Base-by-base conservation (phyloP, 2,888 invertebrate genomes). In the Sphaerophoria taeniata region DNA sequence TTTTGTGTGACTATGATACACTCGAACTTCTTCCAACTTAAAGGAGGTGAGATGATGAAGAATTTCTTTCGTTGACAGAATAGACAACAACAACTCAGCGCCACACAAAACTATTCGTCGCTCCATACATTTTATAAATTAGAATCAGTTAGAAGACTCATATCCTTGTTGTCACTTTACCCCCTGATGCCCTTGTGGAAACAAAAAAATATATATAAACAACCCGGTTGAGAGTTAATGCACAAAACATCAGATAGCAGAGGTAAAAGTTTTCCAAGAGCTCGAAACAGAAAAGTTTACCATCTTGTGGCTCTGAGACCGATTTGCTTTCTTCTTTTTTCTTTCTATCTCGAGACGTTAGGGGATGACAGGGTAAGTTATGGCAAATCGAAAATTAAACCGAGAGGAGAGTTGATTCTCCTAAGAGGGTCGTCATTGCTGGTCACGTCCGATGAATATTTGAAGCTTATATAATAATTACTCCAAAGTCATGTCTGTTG, bases 251-350 rank as follows among this genome's bases (percentile, higher is more conserved):
- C 16, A 45, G 14, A 58, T 9, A 33, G 60, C 65, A 72, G 65
- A 75, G 80, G 75, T 79, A 61, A 80, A 84, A 80, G 49, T 80
- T 79, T 80, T 71, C 72, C 36, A 80, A 65, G 67, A 80, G 49
- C 75, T 74, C 51, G 24, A 83, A 83, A 78, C 63, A 79, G 79
- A 84, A 79, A 84, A 84, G 84, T 84, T 84, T 75, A 80, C 58
- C 67, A 80, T 84, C 67, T 75, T 84, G 60, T 75, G 49, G 55
- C 33, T 80, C 60, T 72, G 39, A 47, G 49, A 61, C 69, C 69
- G 33, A 75, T 70, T 39, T 49, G 34, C 47, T 61, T 61, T 55
- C 6, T 34, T 56, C 14, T 14, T 31, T 31, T 49, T 16, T 14
- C 7, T 60, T 16, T 39, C 6, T 58, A 58, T 14, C 11, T 6